Conservation (phyloP, 2,888 invertebrate species). For the Eilema sororculum region DNA sequence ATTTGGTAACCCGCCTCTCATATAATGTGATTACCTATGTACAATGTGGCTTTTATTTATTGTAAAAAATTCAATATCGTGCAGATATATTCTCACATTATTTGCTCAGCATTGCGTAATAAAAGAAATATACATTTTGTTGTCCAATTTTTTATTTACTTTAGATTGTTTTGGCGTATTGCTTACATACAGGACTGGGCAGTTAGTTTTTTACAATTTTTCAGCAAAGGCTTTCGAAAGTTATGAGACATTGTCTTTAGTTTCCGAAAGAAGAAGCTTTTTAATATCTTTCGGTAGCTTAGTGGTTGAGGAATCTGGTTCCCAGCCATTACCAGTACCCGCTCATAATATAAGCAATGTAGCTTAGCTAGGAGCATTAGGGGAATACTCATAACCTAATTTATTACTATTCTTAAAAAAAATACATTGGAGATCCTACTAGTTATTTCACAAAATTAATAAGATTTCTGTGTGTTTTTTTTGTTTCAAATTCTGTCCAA, state of each 20-base stretch:
- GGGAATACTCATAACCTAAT: too few species aligned
- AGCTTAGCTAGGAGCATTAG: too few species aligned
- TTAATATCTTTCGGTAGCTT: too few species aligned
- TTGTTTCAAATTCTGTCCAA: too few species aligned
- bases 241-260: neutral
- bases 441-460: too few species aligned
- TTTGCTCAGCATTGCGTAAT: neutral
- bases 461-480: too few species aligned
- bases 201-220: neutral
- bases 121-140: neutral
- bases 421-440: too few species aligned
- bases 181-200: neutral
- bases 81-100: neutral
- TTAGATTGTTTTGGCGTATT: neutral
- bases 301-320: too few species aligned
- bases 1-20: constrained; percentile 12
- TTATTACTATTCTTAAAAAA: too few species aligned
- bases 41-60: constrained; percentile 12
- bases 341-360: too few species aligned
- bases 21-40: constrained; percentile 28
- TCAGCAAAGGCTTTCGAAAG: neutral
- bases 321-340: too few species aligned
- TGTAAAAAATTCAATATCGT: constrained; percentile 2
- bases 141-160: neutral
- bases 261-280: neutral